phyloP scores from a whole-genome alignment of 2,113 vertebrate genomes.

The Zeus faber region DNA sequence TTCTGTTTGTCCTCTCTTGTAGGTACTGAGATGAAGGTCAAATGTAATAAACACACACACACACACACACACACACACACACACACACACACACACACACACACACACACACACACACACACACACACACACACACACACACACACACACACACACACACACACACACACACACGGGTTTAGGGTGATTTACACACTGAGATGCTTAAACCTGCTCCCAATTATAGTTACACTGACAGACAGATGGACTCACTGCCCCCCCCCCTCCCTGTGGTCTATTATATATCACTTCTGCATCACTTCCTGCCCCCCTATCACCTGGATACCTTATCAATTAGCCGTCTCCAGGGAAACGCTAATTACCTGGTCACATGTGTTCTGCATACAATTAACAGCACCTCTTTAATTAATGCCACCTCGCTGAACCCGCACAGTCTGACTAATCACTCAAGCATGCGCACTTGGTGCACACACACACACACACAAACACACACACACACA shows the following conservation, averaged over 20 bases:
- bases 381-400: constrained; percentile 65
- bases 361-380: constrained; percentile 71
- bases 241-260: constrained; percentile 34
- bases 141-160: neutral
- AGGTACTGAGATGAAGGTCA: too few species aligned
- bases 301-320: constrained; percentile 43
- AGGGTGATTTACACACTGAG: constrained; percentile 51
- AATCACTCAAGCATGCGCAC: constrained; percentile 41
- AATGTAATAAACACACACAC: too few species aligned
- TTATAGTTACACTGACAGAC: constrained; percentile 20
- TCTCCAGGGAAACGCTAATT: constrained; percentile 72
- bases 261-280: constrained; percentile 26
- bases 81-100: constrained; percentile 20
- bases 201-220: constrained; percentile 46
- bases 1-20: too few species aligned
- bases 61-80: constrained; percentile 19
- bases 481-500: constrained; percentile 16
- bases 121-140: neutral
- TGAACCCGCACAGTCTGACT: constrained; percentile 53
- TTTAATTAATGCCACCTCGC: constrained; percentile 70
- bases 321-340: constrained; percentile 70
- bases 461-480: constrained; percentile 7
- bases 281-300: constrained; percentile 16
- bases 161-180: constrained; percentile 28
- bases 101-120: constrained; percentile 4